Percentiles rank a stretch among this genome's conserved stretches.
These are phyloP conservation scores for Antheraea mylitta DNA, from an alignment of 1,140 invertebrate genomes.

Conservation along the genomic window DNA sequence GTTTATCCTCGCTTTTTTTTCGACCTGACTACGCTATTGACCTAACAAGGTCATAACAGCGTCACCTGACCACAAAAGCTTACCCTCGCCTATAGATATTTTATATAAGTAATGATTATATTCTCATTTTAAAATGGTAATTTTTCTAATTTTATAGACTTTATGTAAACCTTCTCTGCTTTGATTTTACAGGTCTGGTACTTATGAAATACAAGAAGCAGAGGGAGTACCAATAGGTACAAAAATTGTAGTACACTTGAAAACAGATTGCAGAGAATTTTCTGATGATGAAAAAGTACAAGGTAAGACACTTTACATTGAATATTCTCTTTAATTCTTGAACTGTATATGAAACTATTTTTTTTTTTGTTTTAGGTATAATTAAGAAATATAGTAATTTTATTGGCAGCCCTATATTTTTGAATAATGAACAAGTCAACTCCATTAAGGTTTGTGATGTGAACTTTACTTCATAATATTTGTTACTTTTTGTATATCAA, in stretches of 20 bases:
- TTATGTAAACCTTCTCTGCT: neutral
- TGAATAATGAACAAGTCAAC: conserved; percentile 94
- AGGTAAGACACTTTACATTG: conserved; percentile 71
- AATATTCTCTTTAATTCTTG: neutral
- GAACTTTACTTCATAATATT: conserved; percentile 2
- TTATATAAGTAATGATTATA: neutral
- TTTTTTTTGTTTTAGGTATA: conserved; percentile 82
- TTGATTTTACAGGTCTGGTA: conserved; percentile 84
- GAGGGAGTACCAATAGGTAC: conserved; percentile 93
- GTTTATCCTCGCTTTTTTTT: too few relatives aligned
- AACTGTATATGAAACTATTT: conserved; percentile 7
- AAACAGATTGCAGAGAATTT: conserved; percentile 92
- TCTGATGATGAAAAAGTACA: conserved; percentile 91
- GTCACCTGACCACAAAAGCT: too few relatives aligned
- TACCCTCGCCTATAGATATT: too few relatives aligned
- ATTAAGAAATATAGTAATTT: conserved; percentile 99
- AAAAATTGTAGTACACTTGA: conserved; percentile 95
- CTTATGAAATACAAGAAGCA: conserved; percentile 93
- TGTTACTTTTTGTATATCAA: too few relatives aligned
- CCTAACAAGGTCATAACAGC: too few relatives aligned
- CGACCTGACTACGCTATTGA: too few relatives aligned
- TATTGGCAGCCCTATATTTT: conserved; percentile 93
- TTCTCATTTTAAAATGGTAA: neutral
- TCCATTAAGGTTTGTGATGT: conserved; percentile 83
- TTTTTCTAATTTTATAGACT: too few relatives aligned